These are phyloP conservation scores for Spisula subtruncata DNA, from an alignment of 2,888 invertebrate genomes.

Conservation along the genomic window DNA sequence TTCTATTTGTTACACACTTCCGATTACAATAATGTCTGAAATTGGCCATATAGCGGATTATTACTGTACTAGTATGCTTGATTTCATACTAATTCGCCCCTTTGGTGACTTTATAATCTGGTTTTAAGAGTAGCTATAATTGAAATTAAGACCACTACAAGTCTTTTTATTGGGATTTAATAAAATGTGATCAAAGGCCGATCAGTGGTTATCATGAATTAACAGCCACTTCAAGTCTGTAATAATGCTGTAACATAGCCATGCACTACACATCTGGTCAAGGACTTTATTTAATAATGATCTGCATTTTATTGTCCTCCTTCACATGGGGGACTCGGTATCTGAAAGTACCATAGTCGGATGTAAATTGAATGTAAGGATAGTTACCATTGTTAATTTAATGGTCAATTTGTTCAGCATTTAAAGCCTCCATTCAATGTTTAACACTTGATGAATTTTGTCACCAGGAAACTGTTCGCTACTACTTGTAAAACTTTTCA, in stretches of 20 bases:
- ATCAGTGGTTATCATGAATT: constrained; percentile 46
- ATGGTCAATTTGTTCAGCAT: constrained; percentile 34
- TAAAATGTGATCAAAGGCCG: constrained; percentile 53
- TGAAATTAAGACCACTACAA: constrained; percentile 49
- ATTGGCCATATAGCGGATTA: not conserved
- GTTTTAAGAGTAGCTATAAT: constrained; percentile 46
- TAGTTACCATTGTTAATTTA: constrained; percentile 22
- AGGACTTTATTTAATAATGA: constrained; percentile 40
- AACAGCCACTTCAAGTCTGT: constrained; percentile 45
- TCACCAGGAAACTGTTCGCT: constrained; percentile 34
- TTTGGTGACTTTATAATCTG: constrained; percentile 51
- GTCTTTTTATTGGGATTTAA: constrained; percentile 46
- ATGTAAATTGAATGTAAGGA: not conserved
- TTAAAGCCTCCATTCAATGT: constrained; percentile 20
- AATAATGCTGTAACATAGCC: constrained; percentile 44
- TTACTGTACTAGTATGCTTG: constrained; percentile 38
- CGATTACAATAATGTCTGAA: not conserved
- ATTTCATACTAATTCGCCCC: constrained; percentile 39
- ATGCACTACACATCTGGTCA: constrained; percentile 24
- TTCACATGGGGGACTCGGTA: not conserved
- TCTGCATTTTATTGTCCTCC: constrained; percentile 33
- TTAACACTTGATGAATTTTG: constrained; percentile 17
- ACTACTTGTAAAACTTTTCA: constrained; percentile 45
- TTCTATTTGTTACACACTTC: not conserved
- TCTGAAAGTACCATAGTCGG: not conserved